phyloP scores from a whole-genome alignment of 2,797 vertebrate species.

The Fistularia tabacaria region DNA sequence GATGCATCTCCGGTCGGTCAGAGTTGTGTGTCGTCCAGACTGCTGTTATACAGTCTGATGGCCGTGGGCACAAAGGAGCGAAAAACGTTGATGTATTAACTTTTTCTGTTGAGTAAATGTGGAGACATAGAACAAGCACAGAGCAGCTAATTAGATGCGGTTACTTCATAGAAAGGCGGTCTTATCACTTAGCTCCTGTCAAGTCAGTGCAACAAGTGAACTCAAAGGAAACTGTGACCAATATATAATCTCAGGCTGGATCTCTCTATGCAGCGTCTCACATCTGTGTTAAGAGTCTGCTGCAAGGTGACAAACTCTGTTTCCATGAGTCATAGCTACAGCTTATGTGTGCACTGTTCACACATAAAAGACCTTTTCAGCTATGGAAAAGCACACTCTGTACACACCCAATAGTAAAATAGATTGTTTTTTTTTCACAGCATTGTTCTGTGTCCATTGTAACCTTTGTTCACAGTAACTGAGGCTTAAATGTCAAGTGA shows the following conservation, averaged over 20 bases:
- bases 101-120: conserved; percentile 40
- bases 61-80: too few relatives aligned
- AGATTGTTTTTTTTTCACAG: background rate
- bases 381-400: conserved; percentile 26
- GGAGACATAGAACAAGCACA: conserved; percentile 24
- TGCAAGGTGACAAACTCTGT: conserved; percentile 47
- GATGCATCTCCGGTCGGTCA: too few relatives aligned
- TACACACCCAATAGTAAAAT: conserved; percentile 6
- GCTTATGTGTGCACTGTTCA: conserved; percentile 21
- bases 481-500: conserved; percentile 28
- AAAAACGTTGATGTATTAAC: conserved; percentile 25
- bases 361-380: conserved; percentile 19
- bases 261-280: conserved; percentile 50
- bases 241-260: conserved; percentile 56
- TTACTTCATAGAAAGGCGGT: conserved; percentile 32
- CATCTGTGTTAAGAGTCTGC: conserved; percentile 58
- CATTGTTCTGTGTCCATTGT: conserved; percentile 16
- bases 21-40: too few relatives aligned
- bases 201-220: conserved; percentile 17
- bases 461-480: conserved; percentile 29
- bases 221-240: conserved; percentile 43
- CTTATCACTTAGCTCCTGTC: conserved; percentile 37
- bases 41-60: too few relatives aligned
- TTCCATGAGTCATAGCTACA: conserved; percentile 29
- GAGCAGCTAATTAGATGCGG: conserved; percentile 28